Evolutionary conservation across 1,140 invertebrate species (phyloP).

Genomic region (Pygmarrhopalites habei): DNA sequence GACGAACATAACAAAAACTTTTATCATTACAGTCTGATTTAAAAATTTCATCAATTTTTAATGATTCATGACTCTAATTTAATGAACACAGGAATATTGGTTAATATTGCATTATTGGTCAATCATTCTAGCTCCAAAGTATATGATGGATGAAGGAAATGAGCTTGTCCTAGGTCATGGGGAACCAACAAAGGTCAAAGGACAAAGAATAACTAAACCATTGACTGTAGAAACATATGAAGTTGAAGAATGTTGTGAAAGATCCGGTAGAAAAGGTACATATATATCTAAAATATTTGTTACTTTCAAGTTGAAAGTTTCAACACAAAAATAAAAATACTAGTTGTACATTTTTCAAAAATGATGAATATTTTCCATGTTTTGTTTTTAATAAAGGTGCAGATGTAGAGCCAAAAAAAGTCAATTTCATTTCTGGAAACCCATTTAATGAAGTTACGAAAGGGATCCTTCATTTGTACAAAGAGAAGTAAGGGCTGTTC

Average conservation of each 20-base stretch:
- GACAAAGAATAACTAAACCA: constrained; percentile 7
- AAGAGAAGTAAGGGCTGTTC: constrained; percentile 88
- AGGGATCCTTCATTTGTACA: constrained; percentile 92
- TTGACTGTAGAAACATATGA: constrained; percentile 26
- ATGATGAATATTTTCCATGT: background rate
- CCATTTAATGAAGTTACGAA: constrained; percentile 93
- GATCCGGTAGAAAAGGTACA: background rate
- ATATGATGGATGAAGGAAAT: constrained; percentile 1
- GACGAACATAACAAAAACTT: background rate
- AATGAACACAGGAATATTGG: background rate
- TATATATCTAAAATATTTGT: no score
- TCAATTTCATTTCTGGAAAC: constrained; percentile 86
- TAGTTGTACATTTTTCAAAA: background rate
- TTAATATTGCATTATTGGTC: constrained; percentile 1
- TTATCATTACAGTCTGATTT: background rate
- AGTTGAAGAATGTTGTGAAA: background rate
- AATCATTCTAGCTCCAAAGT: constrained; percentile 11
- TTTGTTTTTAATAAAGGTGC: no score
- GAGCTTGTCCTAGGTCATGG: constrained; percentile 9
- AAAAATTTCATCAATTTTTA: background rate
- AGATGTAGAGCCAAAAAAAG: constrained; percentile 22
- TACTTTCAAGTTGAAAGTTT: no score
- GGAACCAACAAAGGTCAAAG: constrained; percentile 16
- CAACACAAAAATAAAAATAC: no score
- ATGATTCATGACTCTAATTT: background rate